Percentiles rank a stretch among this genome's conserved stretches.
These are phyloP conservation scores for Gopherus flavomarginatus DNA, from an alignment of 2,113 vertebrate species.

Conservation along the genomic window DNA sequence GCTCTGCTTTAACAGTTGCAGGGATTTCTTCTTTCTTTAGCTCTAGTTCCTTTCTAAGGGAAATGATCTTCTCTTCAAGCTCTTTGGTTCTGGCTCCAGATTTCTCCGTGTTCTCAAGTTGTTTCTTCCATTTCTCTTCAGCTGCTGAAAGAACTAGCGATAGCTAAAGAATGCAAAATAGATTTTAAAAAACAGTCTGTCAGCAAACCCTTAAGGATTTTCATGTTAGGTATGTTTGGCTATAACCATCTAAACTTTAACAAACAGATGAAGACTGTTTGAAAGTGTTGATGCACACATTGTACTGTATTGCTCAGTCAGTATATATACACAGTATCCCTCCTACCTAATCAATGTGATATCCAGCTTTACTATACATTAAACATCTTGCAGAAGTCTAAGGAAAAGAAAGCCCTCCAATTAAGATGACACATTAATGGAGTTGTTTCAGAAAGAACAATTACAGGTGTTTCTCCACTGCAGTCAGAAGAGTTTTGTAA, in stretches of 20 bases:
- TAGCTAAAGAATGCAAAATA: constrained; percentile 59
- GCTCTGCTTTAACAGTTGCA: constrained; percentile 86
- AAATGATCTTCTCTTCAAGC: constrained; percentile 82
- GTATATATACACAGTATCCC: background rate
- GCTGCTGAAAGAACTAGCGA: constrained; percentile 76
- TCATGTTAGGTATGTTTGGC: no score
- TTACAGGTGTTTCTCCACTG: background rate
- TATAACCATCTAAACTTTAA: background rate
- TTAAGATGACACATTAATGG: background rate
- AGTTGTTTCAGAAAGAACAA: background rate
- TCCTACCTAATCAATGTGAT: background rate
- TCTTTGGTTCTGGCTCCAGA: constrained; percentile 71
- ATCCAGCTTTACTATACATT: background rate
- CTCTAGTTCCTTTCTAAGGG: constrained; percentile 84
- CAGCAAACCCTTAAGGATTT: background rate
- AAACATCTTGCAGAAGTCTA: background rate
- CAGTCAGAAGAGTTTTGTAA: background rate
- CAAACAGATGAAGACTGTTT: background rate
- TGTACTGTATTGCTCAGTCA: background rate
- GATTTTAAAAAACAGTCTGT: background rate
- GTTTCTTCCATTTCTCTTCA: constrained; percentile 85
- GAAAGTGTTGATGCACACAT: background rate
- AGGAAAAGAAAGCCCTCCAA: background rate
- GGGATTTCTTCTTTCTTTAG: constrained; percentile 82
- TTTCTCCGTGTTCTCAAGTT: constrained; percentile 72